These are phyloP conservation scores for Tricholauxania praeusta DNA, from an alignment of 2,888 invertebrate genomes.

Conservation along the genomic window DNA sequence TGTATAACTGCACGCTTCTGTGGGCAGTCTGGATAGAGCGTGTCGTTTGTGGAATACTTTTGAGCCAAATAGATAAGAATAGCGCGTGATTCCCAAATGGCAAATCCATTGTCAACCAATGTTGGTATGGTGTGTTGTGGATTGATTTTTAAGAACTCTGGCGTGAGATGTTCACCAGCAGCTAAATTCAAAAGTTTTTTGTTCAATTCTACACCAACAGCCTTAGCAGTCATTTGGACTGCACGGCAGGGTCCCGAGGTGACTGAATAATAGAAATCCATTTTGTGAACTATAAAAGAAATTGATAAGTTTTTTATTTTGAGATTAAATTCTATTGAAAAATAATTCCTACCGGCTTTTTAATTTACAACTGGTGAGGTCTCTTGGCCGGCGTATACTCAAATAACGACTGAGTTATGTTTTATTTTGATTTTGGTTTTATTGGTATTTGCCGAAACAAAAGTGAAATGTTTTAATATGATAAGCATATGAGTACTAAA, in stretches of 20 bases:
- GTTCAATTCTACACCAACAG: slow-evolving; percentile 74
- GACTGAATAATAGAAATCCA: slow-evolving; percentile 75
- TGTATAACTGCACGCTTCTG: slow-evolving; percentile 80
- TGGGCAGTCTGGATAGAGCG: slow-evolving; percentile 79
- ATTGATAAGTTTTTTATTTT: too few species aligned
- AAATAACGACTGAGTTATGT: too few species aligned
- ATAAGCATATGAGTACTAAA: too few species aligned
- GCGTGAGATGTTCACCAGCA: slow-evolving; percentile 74
- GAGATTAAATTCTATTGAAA: too few species aligned
- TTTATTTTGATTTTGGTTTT: too few species aligned
- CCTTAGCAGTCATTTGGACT: slow-evolving; percentile 74
- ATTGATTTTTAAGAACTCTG: slow-evolving; percentile 79
- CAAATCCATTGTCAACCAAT: slow-evolving; percentile 82
- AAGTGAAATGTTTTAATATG: too few species aligned
- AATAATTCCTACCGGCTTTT: too few species aligned
- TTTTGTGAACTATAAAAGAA: slow-evolving; percentile 32
- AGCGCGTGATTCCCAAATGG: slow-evolving; percentile 84
- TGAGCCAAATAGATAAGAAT: slow-evolving; percentile 82
- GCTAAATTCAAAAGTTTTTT: slow-evolving; percentile 71
- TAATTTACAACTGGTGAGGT: too few species aligned
- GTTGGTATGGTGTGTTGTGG: slow-evolving; percentile 87
- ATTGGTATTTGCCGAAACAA: too few species aligned
- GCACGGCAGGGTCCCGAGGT: slow-evolving; percentile 75
- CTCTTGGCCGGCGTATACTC: too few species aligned
- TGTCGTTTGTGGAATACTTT: slow-evolving; percentile 81